Evolutionary conservation across 2,888 invertebrate genomes (phyloP), one percentile per base, ranked within the genome.

Genomic region (Chloromyia formosa): DNA sequence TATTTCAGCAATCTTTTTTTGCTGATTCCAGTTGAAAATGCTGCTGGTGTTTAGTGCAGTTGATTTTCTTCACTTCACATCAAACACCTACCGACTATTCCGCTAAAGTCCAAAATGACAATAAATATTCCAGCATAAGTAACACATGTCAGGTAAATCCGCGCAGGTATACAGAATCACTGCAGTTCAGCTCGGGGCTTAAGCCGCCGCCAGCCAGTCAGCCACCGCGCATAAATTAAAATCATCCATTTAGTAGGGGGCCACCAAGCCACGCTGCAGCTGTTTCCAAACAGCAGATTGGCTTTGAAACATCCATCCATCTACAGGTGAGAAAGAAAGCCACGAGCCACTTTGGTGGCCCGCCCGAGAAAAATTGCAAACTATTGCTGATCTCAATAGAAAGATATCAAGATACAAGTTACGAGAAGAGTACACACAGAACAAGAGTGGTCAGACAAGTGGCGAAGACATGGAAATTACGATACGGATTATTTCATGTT

Each of bases 401-500:
- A 49, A 49, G 66, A 49, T 22, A 35, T 35, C 27, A 35, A 35
- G 27, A 35, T 35, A 35, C 27, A 35, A 35, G 27, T 35, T 7
- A 35, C 7, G 27, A 35, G 7, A 35, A 4, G 27, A 4, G 27
- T 35, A 35, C 7, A 35, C 7, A 35, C 27, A 66, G 66, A 66
- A 71, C 71, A 40, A 56, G 27, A 35, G 40, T 56, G 20, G 56
- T 14, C n/a, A 40, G 40, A 71, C 58, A 22, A 40, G 20, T 49
- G 27, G 71, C 71, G 56, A 71, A 71, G 49, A 71, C 56, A 53
- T 54, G 69, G 69, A 69, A 69, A 69, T 69, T 71, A 58, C 71
- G 56, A 56, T 71, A 71, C 58, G 71, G 71, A 71, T 71, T 71
- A 71, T 71, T 58, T 56, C 7, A n/a, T 71, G 56, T 71, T 71